phyloP scores from a whole-genome alignment of 1,140 invertebrate genomes.

The Apis mellifera region DNA sequence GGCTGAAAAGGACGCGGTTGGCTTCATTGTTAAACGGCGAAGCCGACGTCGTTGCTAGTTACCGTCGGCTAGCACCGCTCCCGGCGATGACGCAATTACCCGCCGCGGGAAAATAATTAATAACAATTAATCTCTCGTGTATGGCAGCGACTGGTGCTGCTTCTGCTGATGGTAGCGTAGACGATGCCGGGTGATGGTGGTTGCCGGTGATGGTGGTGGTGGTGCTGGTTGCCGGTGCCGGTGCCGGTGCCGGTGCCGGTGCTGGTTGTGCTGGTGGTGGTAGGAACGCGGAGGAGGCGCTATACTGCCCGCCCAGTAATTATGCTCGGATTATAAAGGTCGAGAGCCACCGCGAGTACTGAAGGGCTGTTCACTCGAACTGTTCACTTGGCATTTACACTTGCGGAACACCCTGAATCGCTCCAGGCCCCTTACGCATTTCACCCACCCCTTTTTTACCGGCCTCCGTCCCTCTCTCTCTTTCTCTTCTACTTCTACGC shows the following conservation, averaged over 20 bases:
- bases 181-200: constrained; percentile 56
- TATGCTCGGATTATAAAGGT: constrained; percentile 81
- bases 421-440: constrained; percentile 56
- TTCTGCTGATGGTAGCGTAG: constrained; percentile 41
- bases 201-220: constrained; percentile 32
- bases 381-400: constrained; percentile 81
- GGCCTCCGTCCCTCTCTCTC: constrained; percentile 16
- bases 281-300: constrained; percentile 57
- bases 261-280: constrained; percentile 30
- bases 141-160: constrained; percentile 56
- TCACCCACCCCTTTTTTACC: constrained; percentile 42
- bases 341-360: constrained; percentile 74
- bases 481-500: constrained; percentile 36
- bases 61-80: constrained; percentile 54
- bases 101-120: constrained; percentile 79
- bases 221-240: constrained; percentile 24
- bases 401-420: constrained; percentile 73
- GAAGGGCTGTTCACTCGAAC: constrained; percentile 80
- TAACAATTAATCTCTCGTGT: constrained; percentile 81
- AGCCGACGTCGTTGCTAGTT: constrained; percentile 58
- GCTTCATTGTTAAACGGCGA: constrained; percentile 76
- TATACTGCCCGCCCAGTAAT: constrained; percentile 74
- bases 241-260: constrained; percentile 31
- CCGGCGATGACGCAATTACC: constrained; percentile 79
- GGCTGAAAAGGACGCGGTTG: constrained; percentile 71